Evolutionary conservation across 1,140 invertebrate genomes (phyloP).

Genomic region (Tetragnatha versicolor): DNA sequence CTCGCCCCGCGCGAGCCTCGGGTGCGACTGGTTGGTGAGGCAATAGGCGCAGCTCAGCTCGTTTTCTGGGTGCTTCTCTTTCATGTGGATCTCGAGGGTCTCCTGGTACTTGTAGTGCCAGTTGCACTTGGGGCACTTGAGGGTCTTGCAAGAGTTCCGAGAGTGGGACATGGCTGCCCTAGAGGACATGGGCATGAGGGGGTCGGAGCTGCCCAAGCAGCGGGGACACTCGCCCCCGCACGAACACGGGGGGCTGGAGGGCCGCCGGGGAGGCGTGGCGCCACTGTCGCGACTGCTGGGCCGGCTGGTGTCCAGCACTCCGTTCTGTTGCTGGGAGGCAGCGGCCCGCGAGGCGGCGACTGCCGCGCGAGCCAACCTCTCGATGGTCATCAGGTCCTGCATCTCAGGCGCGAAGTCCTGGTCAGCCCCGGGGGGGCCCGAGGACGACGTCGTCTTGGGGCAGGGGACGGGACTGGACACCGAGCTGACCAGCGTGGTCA

Average conservation of each 20-base stretch:
- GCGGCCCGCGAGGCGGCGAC: constrained; percentile 55
- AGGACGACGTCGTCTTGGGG: constrained; percentile 36
- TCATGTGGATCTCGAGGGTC: constrained; percentile 99
- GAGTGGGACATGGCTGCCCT: constrained; percentile 85
- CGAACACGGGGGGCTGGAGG: constrained; percentile 61
- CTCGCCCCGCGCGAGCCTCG: constrained; percentile 94
- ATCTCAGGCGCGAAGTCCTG: constrained; percentile 57
- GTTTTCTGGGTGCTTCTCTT: constrained; percentile 98
- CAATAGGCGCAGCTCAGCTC: constrained; percentile 98
- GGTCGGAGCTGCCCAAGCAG: constrained; percentile 74
- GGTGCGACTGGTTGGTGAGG: constrained; percentile 96
- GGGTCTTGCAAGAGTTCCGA: constrained; percentile 96
- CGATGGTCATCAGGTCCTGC: constrained; percentile 59
- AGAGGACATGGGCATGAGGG: constrained; percentile 57
- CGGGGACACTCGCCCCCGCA: constrained; percentile 94
- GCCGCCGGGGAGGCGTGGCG: constrained; percentile 46
- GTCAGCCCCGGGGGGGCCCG: constrained; percentile 35
- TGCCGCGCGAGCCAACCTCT: constrained; percentile 59
- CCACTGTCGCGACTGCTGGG: constrained; percentile 48
- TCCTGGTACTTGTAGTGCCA: constrained; percentile 99
- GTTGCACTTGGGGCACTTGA: constrained; percentile 99
- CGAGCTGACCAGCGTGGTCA: constrained; percentile 53
- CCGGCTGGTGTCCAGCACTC: constrained; percentile 38
- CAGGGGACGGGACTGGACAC: constrained; percentile 54
- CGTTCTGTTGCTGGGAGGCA: constrained; percentile 33